phyloP scores from a whole-genome alignment of 2,888 invertebrate genomes.

The Patella depressa region DNA sequence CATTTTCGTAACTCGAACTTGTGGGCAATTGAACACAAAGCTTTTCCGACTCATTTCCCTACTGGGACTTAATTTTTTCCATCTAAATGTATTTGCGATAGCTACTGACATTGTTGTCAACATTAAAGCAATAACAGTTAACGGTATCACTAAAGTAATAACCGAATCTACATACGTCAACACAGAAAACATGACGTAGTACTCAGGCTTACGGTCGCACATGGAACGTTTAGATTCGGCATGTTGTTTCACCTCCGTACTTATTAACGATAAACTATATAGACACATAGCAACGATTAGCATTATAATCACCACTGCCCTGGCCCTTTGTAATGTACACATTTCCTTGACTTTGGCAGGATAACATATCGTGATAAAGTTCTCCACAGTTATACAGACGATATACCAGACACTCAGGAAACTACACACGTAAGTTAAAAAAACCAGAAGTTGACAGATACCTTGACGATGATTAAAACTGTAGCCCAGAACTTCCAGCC shows the following conservation, averaged over 20 bases:
- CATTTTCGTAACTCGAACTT: conserved; percentile 41
- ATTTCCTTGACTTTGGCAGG: conserved; percentile 33
- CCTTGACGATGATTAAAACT: conserved; percentile 38
- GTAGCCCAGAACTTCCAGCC: conserved; percentile 42
- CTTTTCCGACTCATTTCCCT: neutral
- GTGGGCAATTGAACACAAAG: conserved; percentile 23
- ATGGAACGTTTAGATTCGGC: neutral
- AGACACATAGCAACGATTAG: conserved; percentile 18
- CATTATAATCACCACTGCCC: conserved; percentile 26
- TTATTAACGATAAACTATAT: neutral
- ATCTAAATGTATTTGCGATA: conserved; percentile 21
- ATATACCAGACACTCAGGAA: conserved; percentile 49
- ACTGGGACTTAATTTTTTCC: neutral
- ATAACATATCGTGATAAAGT: conserved; percentile 45
- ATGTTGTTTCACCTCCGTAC: neutral
- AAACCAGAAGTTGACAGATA: conserved; percentile 36
- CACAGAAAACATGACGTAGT: conserved; percentile 12
- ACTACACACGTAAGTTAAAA: conserved; percentile 41
- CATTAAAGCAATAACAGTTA: conserved; percentile 32
- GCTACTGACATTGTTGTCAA: conserved; percentile 33
- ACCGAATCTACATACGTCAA: conserved; percentile 38
- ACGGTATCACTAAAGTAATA: conserved; percentile 37
- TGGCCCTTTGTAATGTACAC: conserved; percentile 40
- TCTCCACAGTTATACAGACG: conserved; percentile 46
- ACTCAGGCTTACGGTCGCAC: conserved; percentile 10